Conservation (phyloP, 2,113 vertebrate genomes). For the Hippocampus abdominalis region DNA sequence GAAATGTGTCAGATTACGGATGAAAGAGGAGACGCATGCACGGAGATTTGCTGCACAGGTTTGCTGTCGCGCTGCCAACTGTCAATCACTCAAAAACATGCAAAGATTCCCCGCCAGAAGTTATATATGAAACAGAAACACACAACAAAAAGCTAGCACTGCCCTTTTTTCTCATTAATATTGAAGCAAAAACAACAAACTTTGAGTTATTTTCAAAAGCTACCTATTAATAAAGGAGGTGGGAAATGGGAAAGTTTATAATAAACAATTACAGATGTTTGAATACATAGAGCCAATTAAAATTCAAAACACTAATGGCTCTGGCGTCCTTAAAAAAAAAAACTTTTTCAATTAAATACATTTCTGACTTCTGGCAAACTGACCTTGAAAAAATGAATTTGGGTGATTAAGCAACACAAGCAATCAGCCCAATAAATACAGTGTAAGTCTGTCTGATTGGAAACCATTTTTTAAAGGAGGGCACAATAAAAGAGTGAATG, state of each 20-base stretch:
- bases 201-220: background rate
- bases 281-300: background rate
- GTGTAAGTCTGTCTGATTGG: background rate
- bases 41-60: conserved; percentile 38
- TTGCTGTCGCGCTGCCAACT: conserved; percentile 52
- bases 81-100: conserved; percentile 45
- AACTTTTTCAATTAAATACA: background rate
- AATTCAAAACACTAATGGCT: background rate
- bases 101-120: conserved; percentile 5
- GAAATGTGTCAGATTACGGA: conserved; percentile 52
- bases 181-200: background rate
- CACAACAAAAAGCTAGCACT: conserved; percentile 24
- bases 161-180: conserved; percentile 12
- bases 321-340: background rate
- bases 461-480: background rate
- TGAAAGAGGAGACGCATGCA: conserved; percentile 34
- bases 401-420: background rate
- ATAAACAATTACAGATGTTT: background rate
- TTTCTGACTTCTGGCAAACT: background rate
- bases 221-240: background rate
- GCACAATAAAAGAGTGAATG: background rate
- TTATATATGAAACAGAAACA: conserved; percentile 15
- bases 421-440: background rate
- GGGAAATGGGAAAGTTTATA: background rate
- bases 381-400: background rate